Evolutionary conservation across 1,140 invertebrate species (phyloP).

Genomic region (Magallana ariakensis): DNA sequence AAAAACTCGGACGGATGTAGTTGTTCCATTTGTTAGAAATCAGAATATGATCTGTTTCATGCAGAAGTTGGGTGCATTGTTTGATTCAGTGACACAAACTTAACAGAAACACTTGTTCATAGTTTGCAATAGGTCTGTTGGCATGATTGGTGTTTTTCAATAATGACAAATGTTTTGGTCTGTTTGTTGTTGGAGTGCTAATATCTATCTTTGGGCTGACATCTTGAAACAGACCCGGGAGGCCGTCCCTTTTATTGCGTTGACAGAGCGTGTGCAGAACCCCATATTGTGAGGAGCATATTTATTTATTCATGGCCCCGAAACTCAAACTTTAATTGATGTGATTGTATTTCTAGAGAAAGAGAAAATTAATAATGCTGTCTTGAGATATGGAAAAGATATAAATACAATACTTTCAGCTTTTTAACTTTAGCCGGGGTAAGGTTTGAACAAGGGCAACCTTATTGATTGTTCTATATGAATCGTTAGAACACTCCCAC

Average conservation of each 20-base stretch:
- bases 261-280: constrained; percentile 24
- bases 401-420: constrained; percentile 35
- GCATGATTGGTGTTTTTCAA: not conserved
- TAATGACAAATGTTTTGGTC: constrained; percentile 12
- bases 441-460: not conserved
- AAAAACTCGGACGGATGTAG: not conserved
- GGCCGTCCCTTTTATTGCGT: constrained; percentile 4
- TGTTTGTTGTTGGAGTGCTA: constrained; percentile 20
- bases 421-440: not conserved
- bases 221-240: constrained; percentile 18
- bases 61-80: not conserved
- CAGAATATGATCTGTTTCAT: constrained; percentile 25
- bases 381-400: constrained; percentile 28
- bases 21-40: constrained; percentile 19
- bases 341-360: constrained; percentile 13
- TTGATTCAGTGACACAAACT: not conserved
- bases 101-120: not conserved
- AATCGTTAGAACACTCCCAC: not conserved
- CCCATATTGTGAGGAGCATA: constrained; percentile 22
- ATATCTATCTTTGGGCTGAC: constrained; percentile 28
- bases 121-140: not conserved
- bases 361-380: constrained; percentile 17
- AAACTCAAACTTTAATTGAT: constrained; percentile 35
- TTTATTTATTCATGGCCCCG: constrained; percentile 8
- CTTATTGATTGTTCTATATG: constrained; percentile 11